These are phyloP conservation scores for Microctonus hyperodae DNA, from an alignment of 2,888 invertebrate species.

Conservation along the genomic window DNA sequence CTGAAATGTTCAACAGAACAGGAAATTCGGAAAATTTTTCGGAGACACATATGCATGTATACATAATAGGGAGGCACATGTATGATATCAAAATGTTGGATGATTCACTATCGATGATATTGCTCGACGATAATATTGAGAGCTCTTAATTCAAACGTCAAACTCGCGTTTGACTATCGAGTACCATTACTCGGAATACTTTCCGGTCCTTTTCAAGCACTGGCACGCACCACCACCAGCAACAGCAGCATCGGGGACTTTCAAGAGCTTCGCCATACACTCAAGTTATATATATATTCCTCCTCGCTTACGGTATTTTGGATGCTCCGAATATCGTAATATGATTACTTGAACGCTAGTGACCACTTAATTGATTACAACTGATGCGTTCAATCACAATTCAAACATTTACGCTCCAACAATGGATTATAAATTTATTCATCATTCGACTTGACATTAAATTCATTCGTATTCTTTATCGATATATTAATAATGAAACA, in stretches of 20 bases:
- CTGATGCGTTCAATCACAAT: background rate
- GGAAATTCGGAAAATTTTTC: too few species aligned
- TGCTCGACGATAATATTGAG: slow-evolving; percentile 44
- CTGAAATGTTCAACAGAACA: background rate
- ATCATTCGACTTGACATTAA: too few species aligned
- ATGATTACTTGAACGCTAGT: slow-evolving; percentile 18
- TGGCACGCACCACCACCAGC: slow-evolving; percentile 31
- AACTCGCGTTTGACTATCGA: slow-evolving; percentile 38
- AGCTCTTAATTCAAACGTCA: slow-evolving; percentile 43
- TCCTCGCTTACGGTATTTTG: slow-evolving; percentile 22
- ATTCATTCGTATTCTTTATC: background rate
- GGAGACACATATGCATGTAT: too few species aligned
- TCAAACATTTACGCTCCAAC: background rate
- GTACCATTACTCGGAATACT: slow-evolving; percentile 50
- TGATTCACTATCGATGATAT: slow-evolving; percentile 23
- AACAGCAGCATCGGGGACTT: background rate
- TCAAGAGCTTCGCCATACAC: slow-evolving; percentile 3
- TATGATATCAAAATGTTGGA: slow-evolving; percentile 10
- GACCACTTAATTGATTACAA: slow-evolving; percentile 19
- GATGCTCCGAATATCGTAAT: slow-evolving; percentile 21
- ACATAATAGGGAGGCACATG: background rate
- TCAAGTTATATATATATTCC: background rate
- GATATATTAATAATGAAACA: background rate
- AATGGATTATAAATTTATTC: too few species aligned
- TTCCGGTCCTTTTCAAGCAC: slow-evolving; percentile 41